These are phyloP conservation scores for Myotis daubentonii DNA, from an alignment of 2,797 vertebrate genomes.

Conservation along the genomic window DNA sequence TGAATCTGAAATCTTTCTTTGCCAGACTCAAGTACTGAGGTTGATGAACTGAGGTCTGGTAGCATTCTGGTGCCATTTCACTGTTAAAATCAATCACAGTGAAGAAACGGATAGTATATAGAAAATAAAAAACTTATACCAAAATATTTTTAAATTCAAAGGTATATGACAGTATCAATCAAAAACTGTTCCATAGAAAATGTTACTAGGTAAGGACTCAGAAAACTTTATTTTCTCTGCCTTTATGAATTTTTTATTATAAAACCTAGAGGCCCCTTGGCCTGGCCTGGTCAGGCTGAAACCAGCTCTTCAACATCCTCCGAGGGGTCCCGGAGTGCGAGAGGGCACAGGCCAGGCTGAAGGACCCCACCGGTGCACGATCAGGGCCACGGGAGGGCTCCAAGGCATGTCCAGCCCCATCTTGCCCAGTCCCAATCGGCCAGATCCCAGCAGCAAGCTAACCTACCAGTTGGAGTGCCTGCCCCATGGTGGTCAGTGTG, in stretches of 20 bases:
- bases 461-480: too few species aligned
- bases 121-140: not conserved
- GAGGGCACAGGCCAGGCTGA: too few species aligned
- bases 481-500: too few species aligned
- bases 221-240: not conserved
- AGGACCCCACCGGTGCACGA: too few species aligned
- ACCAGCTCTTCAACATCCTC: too few species aligned
- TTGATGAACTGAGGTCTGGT: not conserved
- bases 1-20: not conserved
- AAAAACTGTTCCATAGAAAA: not conserved
- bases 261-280: not conserved
- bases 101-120: not conserved
- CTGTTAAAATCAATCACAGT: not conserved
- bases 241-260: slow-evolving; percentile 28
- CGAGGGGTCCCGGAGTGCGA: too few species aligned
- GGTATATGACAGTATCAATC: not conserved
- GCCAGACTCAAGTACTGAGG: not conserved
- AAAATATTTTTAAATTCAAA: slow-evolving; percentile 44
- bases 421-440: too few species aligned
- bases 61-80: not conserved
- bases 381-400: too few species aligned
- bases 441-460: too few species aligned
- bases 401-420: too few species aligned
- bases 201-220: not conserved
- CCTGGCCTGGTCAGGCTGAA: too few species aligned